Evolutionary conservation across 2,797 vertebrate species (phyloP).

Genomic region (Dermochelys coriacea): DNA sequence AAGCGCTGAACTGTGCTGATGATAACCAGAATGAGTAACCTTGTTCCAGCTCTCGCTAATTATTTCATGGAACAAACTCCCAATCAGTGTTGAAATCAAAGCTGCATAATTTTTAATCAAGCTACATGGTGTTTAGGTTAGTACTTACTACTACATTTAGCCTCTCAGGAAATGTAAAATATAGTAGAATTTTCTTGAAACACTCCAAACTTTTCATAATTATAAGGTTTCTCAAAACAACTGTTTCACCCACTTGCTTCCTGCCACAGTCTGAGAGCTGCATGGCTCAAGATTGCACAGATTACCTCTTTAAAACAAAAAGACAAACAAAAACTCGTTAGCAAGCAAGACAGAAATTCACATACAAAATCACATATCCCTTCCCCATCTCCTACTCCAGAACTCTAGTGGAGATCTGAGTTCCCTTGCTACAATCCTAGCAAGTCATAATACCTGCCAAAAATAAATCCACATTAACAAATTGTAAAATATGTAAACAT

Average conservation of each 20-base stretch:
- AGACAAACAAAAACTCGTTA: background rate
- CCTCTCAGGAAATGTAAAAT: background rate
- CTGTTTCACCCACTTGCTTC: background rate
- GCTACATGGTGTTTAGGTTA: background rate
- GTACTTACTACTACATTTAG: background rate
- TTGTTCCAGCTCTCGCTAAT: background rate
- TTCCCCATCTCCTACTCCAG: background rate
- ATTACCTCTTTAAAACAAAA: background rate
- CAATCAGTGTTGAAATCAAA: background rate
- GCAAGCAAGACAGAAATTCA: background rate
- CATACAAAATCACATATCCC: background rate
- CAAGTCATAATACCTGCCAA: background rate
- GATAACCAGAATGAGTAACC: background rate
- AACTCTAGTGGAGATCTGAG: background rate
- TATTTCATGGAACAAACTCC: background rate
- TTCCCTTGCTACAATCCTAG: background rate
- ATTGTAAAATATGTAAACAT: background rate
- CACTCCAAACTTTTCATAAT: background rate
- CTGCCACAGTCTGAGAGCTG: background rate
- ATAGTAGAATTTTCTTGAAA: background rate
- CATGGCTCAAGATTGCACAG: background rate
- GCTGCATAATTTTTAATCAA: background rate
- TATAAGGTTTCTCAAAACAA: background rate
- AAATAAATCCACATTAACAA: background rate
- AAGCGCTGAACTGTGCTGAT: background rate